Base-by-base conservation (phyloP, 2,888 invertebrate species). In the Gandaritis pyraliata region DNA sequence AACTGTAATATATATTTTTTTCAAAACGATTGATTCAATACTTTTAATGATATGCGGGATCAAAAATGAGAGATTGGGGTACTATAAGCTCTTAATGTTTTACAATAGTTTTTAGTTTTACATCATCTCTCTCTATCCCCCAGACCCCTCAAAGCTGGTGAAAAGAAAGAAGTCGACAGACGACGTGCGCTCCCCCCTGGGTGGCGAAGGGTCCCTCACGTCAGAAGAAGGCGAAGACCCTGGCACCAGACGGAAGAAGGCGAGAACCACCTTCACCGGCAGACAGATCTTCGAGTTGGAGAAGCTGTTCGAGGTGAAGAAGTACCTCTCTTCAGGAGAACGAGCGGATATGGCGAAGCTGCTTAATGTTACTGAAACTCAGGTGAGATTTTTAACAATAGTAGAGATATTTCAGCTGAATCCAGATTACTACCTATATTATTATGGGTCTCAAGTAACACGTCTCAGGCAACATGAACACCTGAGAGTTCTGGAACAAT, bases 231-330 rank as follows among this genome's bases (percentile, higher is more conserved):
- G 90, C 0, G 94, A 94, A 70, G 94, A 94, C 61, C 81, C 93
- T 12, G 93, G 93, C 7, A 94, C 94, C 69, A 88, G 93, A 64
- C 88, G 93, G 68, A 97, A 97, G 88, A 98, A 98, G 83, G 98
- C 98, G 0, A 91, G 98, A 65, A 98, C 98, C 23, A 98, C 98
- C 18, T 98, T 98, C 92, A 98, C 98, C 0, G 98, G 98, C 1
- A 90, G 98, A 53, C 98, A 98, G 93, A 98, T 98, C 85, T 98
- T 98, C 90, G 98, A 98, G 90, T 93, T 99, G 86, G 98, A 98
- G 92, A 97, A 98, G 82, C 96, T 98, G 88, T 98, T 98, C 82
- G 98, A 98, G 85, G 94, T 97, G 75, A 98, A 98, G 93, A 98
- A 98, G 91, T 98, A 98, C 89, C 94, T 98, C 68, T 98, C 98